These are phyloP conservation scores for Anticlea derivata DNA, from an alignment of 2,888 invertebrate genomes.

Conservation along the genomic window DNA sequence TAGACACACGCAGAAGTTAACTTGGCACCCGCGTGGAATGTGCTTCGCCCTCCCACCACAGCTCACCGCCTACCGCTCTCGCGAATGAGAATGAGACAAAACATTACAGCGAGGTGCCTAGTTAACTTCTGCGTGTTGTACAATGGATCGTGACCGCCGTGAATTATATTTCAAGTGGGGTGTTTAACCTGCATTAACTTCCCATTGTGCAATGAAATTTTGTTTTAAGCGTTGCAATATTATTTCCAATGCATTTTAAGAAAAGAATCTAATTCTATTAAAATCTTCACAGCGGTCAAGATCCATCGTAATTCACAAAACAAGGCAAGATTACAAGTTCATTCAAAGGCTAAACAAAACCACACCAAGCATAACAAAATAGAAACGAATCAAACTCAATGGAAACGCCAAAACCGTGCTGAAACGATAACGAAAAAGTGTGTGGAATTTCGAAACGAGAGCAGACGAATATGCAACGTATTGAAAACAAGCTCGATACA, in stretches of 20 bases:
- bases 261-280: neutral
- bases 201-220: too few species aligned
- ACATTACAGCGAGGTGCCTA: too few species aligned
- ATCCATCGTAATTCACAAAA: neutral
- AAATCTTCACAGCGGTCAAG: neutral
- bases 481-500: conserved; percentile 44
- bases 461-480: conserved; percentile 45
- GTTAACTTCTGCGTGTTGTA: too few species aligned
- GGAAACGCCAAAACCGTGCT: conserved; percentile 44
- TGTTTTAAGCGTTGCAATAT: too few species aligned
- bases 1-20: too few species aligned
- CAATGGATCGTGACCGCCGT: neutral
- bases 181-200: too few species aligned
- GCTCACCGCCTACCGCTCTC: too few species aligned
- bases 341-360: conserved; percentile 34
- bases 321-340: conserved; percentile 19
- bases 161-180: too few species aligned
- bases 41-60: too few species aligned
- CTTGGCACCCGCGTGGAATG: too few species aligned
- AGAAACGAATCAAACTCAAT: conserved; percentile 13
- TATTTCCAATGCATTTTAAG: too few species aligned
- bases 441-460: conserved; percentile 49
- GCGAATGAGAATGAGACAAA: too few species aligned
- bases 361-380: conserved; percentile 53
- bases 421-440: conserved; percentile 50